Conservation (phyloP, 1,140 invertebrate genomes). For the Lordiphosa mommai region DNA sequence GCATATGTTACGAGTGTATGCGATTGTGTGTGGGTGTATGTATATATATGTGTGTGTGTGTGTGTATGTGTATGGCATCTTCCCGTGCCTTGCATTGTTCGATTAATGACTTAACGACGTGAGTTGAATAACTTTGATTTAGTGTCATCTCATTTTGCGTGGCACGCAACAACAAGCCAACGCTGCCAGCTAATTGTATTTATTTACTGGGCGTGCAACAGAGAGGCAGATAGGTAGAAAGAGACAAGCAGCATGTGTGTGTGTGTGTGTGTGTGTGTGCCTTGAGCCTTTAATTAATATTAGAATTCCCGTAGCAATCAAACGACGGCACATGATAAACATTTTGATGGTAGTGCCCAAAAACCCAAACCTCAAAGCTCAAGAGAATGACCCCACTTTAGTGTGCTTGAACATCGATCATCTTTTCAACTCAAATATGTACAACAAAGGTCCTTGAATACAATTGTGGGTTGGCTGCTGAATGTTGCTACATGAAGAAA, state of each 20-base stretch:
- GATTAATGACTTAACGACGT: conserved; percentile 78
- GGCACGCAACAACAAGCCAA: conserved; percentile 22
- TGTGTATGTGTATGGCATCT: conserved; percentile 27
- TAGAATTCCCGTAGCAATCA: conserved; percentile 44
- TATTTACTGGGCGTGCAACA: conserved; percentile 54
- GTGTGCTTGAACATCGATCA: no score
- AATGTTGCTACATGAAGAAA: no score
- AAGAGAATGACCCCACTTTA: no score
- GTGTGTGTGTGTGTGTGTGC: not conserved
- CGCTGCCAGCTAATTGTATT: conserved; percentile 63
- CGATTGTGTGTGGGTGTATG: not conserved
- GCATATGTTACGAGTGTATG: conserved; percentile 57
- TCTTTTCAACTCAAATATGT: no score
- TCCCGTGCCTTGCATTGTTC: conserved; percentile 67
- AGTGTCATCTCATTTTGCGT: conserved; percentile 71
- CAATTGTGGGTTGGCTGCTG: no score
- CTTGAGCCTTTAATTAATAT: conserved; percentile 67
- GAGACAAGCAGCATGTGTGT: not conserved
- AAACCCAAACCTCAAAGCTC: no score
- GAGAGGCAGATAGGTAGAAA: not conserved
- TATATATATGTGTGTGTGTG: not conserved
- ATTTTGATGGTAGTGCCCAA: conserved; percentile 16
- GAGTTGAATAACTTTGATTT: conserved; percentile 77
- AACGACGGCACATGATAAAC: conserved; percentile 40
- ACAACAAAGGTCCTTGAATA: no score